A percentile compares a stretch with the other conserved stretches of the same genome.
phyloP scores from a whole-genome alignment of 2,888 invertebrate species.

The Chaitophorus viminalis region DNA sequence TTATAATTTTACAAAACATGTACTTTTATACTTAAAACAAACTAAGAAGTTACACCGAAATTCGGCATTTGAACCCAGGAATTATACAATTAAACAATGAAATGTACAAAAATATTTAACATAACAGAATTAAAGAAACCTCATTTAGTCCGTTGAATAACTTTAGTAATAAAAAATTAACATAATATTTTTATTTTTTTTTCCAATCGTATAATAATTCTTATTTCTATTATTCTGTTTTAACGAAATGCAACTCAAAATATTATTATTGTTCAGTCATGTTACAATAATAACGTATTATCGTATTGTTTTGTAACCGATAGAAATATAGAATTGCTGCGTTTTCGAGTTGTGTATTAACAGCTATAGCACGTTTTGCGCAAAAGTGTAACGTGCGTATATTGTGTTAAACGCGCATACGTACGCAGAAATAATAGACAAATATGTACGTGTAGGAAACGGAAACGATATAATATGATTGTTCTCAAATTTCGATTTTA shows the following conservation, averaged over 20 bases:
- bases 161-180: too few species aligned
- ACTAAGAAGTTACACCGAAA: too few species aligned
- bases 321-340: neutral
- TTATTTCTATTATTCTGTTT: neutral
- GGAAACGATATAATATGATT: neutral
- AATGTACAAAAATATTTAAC: too few species aligned
- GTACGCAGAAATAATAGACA: neutral
- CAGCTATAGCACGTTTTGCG: neutral
- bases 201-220: too few species aligned
- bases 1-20: too few species aligned
- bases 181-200: too few species aligned
- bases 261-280: neutral
- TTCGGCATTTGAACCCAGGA: too few species aligned
- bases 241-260: neutral
- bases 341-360: neutral
- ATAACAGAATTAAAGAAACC: too few species aligned
- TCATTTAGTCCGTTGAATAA: too few species aligned
- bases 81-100: too few species aligned
- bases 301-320: neutral
- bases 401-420: neutral
- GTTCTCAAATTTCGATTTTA: constrained; percentile 1
- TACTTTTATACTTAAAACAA: too few species aligned
- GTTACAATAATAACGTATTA: neutral
- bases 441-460: neutral
- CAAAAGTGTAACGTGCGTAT: neutral